Evolutionary conservation across 2,113 vertebrate species (phyloP), one percentile per base, ranked within the genome.

Genomic region (Hymenochirus boettgeri): DNA sequence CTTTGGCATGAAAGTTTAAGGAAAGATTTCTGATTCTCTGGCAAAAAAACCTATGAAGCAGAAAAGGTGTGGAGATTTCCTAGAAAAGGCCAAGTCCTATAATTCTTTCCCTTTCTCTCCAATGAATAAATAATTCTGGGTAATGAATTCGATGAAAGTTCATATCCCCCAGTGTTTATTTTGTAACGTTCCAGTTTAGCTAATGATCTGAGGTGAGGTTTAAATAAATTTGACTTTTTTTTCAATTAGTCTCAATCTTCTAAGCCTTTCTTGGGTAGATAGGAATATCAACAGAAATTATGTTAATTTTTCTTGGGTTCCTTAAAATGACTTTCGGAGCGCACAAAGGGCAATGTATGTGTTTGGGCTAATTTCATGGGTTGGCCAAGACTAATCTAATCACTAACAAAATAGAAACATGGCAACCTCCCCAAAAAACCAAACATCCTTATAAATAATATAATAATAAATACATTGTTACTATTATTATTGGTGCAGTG

Each of bases 21-120:
- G 27, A 65, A 65, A 45, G 54, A 18, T 65, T 55, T 65, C 48
- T 56, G 26, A 57, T 57, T 65, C 37, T 35, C 57, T 65, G 63
- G 63, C 63, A 50, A 6, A 3, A 24, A n/a, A n/a, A n/a, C n/a
- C 9, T 57, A 17, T 11, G 22, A 23, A 37, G 21, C 22, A 37
- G 6, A 18, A 19, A 57, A 57, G 63, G 63, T 57, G 45, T 47
- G 53, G 54, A 24, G 27, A 65, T 46, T 50, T n/a, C 55, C 47
- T 18, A 48, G 42, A 12, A 18, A 37, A 23, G 5, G n/a, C 27
- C 11, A 31, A n/a, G 3, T 18, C 27, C 19, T n/a, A 17, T 4
- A 11, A 37, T 27, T 45, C 25, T 29, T 65, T 64, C 21, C 19
- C 23, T 48, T 65, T 33, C 27, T 48, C 26, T 64, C 19, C 29